Evolutionary conservation across 2,113 vertebrate genomes (phyloP), one percentile per base, ranked within the genome.

Genomic region (Hemiprocne comata): DNA sequence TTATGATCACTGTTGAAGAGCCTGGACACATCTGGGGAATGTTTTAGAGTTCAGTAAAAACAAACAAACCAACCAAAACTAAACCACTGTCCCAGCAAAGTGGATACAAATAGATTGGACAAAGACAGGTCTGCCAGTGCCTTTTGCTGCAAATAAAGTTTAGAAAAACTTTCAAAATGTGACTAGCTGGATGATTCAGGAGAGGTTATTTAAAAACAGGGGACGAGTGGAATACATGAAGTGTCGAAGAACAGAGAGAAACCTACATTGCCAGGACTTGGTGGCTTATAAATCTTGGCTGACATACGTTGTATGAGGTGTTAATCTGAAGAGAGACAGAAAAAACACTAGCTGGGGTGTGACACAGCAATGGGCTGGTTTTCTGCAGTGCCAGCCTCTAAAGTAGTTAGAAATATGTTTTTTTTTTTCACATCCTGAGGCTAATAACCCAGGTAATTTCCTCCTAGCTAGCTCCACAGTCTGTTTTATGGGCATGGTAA

Each of bases 351-450:
- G 14, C 29, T 57, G 28, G n/a, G 17, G n/a, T n/a, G 6, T 76
- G 31, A 31, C 53, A 57, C 4, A 87, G 14, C 58, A 93, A 38
- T 34, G 19, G 28, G 23, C 10, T 72, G 66, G n/a, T 46, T 92
- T 31, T 75, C 44, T 90, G 54, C 29, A 62, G n/a, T 66, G 42
- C 7, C 60, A 96, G 46, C 21, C 75, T 76, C 40, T 83, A 29
- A 79, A 90, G 54, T 44, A 80, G 38, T 62, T 67, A 62, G 28
- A 69, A 15, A 38, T 34, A 28, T 85, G 62, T 85, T 64, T 6
- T 87, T 92, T n/a, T n/a, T n/a, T 96, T 91, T 91, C 90, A 94
- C 86, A 95, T 90, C 85, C 67, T 90, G 65, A 51, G 73, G 92
- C 65, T 88, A 93, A 93, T 77, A 95, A 88, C 61, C 36, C 51